Evolutionary conservation across 2,888 invertebrate genomes (phyloP), one percentile per base, ranked within the genome.

Genomic region (Lysandra coridon): DNA sequence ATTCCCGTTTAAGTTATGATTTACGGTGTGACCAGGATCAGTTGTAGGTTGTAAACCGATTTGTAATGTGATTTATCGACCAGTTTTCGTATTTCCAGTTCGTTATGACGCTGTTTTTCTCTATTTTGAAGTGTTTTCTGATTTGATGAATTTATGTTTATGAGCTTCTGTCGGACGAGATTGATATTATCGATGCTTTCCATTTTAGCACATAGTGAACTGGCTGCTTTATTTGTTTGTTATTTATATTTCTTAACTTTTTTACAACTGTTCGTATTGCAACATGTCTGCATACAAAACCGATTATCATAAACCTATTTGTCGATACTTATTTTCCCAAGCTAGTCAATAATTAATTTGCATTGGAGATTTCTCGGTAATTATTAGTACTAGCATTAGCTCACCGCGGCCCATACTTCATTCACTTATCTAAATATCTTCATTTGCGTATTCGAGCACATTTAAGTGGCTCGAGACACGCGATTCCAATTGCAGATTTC

Each of bases 31-130:
- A 88, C 85, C 87, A 86, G 86, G 86, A 91, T 91, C 88, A 89
- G 87, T 88, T 90, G 88, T 87, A 87, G 87, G 89, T 86, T 90
- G 88, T 90, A 89, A 92, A 88, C 85, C 90, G 89, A 92, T 92
- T 91, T 92, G 91, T 90, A 91, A 91, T 91, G 83, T 91, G 92
- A 93, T 93, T 92, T 93, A 93, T 92, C 84, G 90, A 83, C 84
- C 87, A 91, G 86, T 90, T 91, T 89, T 90, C 87, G 88, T 86
- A 86, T 86, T 86, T 83, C 82, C 83, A 62, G 73, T 73, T 79
- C 74, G 74, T 74, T 74, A 74, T 44, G 74, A 10, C 10, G 74
- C 23, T 40, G 44, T 44, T 74, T 74, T 74, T 74, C 44, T 44
- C 44, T 69, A 69, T 69, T 69, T 69, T 69, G 37, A 69, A 44